phyloP scores from a whole-genome alignment of 2,888 invertebrate genomes.

The Brachylomia viminalis region DNA sequence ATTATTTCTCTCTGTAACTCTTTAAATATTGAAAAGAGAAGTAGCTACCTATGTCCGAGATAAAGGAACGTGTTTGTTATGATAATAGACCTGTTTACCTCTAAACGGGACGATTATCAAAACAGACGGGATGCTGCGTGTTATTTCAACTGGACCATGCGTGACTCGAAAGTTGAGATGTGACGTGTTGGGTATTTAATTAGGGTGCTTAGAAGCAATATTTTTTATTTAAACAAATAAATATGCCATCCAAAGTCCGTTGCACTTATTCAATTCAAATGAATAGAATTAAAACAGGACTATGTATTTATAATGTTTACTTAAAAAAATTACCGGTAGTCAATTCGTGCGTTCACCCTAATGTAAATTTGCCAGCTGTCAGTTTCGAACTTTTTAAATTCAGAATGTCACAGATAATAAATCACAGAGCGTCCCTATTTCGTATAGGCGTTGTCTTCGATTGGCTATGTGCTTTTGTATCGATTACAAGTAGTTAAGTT shows the following conservation, averaged over 20 bases:
- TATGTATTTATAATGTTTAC: background rate
- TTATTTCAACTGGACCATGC: conserved; percentile 88
- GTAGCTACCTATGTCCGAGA: conserved; percentile 46
- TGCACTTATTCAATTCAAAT: conserved; percentile 23
- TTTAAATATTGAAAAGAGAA: conserved; percentile 56
- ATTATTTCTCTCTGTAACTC: conserved; percentile 51
- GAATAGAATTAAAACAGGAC: conserved; percentile 10
- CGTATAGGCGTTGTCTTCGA: conserved; percentile 60
- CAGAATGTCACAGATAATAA: conserved; percentile 56
- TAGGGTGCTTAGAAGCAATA: conserved; percentile 68
- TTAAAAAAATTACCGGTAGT: conserved; percentile 4
- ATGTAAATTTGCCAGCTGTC: conserved; percentile 46
- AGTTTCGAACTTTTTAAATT: conserved; percentile 43
- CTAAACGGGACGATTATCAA: conserved; percentile 77
- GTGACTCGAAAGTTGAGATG: conserved; percentile 72
- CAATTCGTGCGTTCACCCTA: conserved; percentile 35
- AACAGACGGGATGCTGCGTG: conserved; percentile 86
- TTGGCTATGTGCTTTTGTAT: conserved; percentile 76
- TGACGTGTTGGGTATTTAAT: conserved; percentile 80
- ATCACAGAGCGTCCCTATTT: conserved; percentile 58
- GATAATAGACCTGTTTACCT: conserved; percentile 71
- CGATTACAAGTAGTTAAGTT: conserved; percentile 75
- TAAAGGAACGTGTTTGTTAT: conserved; percentile 66
- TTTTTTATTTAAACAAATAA: conserved; percentile 63
- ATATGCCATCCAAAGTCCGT: conserved; percentile 9